Conservation (phyloP, 2,797 vertebrate genomes). For the Gymnothorax javanicus region DNA sequence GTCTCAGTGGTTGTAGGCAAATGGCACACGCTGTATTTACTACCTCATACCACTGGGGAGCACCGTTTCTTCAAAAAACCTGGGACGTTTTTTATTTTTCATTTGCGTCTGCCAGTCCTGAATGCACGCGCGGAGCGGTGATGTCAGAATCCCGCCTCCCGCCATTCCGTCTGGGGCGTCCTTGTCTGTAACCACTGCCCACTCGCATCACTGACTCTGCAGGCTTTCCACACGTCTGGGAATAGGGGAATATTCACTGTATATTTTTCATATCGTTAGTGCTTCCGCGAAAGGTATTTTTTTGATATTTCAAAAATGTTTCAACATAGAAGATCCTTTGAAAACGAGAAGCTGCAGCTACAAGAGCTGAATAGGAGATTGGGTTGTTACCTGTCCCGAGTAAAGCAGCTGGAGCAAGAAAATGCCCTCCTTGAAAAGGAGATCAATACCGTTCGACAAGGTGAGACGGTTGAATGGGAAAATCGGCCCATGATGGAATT, state of each 20-base stretch:
- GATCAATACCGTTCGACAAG: constrained; percentile 69
- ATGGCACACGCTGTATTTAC: constrained; percentile 23
- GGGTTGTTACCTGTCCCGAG: constrained; percentile 80
- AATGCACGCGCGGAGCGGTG: constrained; percentile 45
- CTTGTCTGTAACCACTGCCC: background rate
- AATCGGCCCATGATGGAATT: constrained; percentile 71
- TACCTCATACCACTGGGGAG: constrained; percentile 55
- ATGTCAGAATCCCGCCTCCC: constrained; percentile 43
- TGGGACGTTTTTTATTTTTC: constrained; percentile 47
- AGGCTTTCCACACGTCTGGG: constrained; percentile 39
- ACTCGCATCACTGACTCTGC: constrained; percentile 52
- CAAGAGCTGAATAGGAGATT: constrained; percentile 88
- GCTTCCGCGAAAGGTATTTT: background rate
- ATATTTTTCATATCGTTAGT: constrained; percentile 24
- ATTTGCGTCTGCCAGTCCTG: background rate
- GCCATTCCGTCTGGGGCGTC: background rate
- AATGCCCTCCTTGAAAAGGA: constrained; percentile 79
- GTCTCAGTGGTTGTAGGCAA: background rate
- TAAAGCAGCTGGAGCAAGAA: constrained; percentile 87
- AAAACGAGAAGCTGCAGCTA: constrained; percentile 84
- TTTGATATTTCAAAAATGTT: constrained; percentile 70
- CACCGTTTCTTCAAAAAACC: constrained; percentile 42
- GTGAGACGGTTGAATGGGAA: constrained; percentile 52
- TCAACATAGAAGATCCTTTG: constrained; percentile 74
- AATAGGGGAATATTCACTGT: constrained; percentile 3